Conservation (phyloP, 2,888 invertebrate genomes). For the Adela reaumurella region DNA sequence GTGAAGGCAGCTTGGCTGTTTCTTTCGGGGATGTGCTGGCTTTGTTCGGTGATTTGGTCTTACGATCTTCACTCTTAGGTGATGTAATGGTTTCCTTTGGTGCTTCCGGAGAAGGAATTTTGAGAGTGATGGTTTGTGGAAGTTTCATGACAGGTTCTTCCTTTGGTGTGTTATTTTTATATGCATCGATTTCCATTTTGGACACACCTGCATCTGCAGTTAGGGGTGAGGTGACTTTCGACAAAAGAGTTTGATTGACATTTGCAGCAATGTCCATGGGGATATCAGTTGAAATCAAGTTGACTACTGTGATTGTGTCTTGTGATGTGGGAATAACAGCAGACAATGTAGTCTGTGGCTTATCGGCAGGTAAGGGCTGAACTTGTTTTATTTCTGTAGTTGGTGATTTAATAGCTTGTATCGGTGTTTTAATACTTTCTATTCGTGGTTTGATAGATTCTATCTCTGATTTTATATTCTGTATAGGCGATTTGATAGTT, state of each 20-base stretch:
- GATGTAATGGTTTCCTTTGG: not conserved
- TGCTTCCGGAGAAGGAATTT: not conserved
- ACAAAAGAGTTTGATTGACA: not conserved
- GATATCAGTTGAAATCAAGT: not conserved
- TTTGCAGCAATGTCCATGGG: not conserved
- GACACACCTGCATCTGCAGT: too few species aligned
- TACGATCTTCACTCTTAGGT: not conserved
- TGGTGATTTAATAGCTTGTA: not conserved
- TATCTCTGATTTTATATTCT: too few species aligned
- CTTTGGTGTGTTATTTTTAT: too few species aligned
- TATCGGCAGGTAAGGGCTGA: not conserved
- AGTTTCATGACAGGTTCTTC: too few species aligned
- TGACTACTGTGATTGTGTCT: slow-evolving; percentile 1
- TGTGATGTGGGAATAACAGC: too few species aligned
- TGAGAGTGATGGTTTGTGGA: too few species aligned
- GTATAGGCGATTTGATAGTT: not conserved
- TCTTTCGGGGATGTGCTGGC: not conserved
- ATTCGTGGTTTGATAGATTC: too few species aligned
- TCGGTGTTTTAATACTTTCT: not conserved
- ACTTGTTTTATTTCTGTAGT: not conserved
- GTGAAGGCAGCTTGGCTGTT: not conserved
- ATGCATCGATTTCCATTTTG: too few species aligned
- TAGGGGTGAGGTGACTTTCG: too few species aligned
- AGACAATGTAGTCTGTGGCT: too few species aligned
- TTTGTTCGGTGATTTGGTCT: not conserved